Percentiles rank a stretch among this genome's conserved stretches.
These are phyloP conservation scores for Burhinus bistriatus DNA, from an alignment of 2,113 vertebrate species.

Conservation along the genomic window DNA sequence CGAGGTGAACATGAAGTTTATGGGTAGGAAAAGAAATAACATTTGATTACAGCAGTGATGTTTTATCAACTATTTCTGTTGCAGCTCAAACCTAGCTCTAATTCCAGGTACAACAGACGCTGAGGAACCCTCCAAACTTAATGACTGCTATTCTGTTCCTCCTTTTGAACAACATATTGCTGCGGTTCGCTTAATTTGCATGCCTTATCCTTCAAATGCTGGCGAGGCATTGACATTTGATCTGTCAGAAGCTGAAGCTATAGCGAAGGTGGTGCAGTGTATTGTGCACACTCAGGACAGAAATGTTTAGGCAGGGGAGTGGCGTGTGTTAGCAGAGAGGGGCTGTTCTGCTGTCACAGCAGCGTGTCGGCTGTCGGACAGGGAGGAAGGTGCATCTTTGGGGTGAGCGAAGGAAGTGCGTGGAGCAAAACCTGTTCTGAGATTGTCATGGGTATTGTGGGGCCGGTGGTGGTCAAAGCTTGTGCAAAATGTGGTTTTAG, in stretches of 20 bases:
- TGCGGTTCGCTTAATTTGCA: background rate
- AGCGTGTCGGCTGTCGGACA: rapidly evolving
- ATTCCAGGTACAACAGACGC: background rate
- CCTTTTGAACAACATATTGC: rapidly evolving
- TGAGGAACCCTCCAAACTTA: background rate
- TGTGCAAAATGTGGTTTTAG: background rate
- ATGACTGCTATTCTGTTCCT: background rate
- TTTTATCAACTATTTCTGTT: background rate
- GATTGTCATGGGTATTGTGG: rapidly evolving
- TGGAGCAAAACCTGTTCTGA: background rate
- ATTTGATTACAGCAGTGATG: too few relatives aligned
- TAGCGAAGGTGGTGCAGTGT: background rate
- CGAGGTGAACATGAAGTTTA: too few relatives aligned
- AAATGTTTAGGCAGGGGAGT: background rate
- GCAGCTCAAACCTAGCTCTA: background rate
- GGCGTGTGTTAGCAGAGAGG: rapidly evolving
- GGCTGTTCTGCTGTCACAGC: background rate
- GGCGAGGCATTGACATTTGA: background rate
- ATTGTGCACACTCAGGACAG: background rate
- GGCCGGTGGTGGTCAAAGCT: background rate
- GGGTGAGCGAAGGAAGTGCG: background rate
- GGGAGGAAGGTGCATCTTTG: background rate
- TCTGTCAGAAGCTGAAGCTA: background rate
- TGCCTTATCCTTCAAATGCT: background rate
- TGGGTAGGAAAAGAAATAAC: too few relatives aligned